A percentile compares a stretch with the other conserved stretches of the same genome.
Conservation (phyloP, 2,113 vertebrate genomes). For the Macquaria australasica region DNA sequence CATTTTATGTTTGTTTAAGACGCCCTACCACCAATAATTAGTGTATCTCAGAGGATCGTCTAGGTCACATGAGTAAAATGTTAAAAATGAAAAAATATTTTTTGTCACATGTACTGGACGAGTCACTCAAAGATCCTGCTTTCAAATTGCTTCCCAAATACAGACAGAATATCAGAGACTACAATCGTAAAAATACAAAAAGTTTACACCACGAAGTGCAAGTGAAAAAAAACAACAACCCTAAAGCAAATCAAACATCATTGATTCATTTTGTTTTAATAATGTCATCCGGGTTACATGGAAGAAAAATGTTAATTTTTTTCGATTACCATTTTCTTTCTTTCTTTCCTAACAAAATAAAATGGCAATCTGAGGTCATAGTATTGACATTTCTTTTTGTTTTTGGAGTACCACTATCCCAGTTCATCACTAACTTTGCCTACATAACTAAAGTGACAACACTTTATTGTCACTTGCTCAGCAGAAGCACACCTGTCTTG, state of each 20-base stretch:
- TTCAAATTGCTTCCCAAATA: no score
- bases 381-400: background rate
- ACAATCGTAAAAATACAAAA: background rate
- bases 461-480: no score
- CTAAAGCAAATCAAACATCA: no score
- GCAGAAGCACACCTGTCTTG: no score
- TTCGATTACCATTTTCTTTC: no score
- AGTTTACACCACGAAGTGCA: background rate
- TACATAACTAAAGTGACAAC: no score
- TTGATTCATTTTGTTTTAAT: no score
- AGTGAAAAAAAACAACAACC: no score
- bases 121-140: background rate
- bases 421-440: no score
- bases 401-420: no score
- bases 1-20: background rate
- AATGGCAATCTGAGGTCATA: background rate
- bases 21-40: background rate
- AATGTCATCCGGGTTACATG: background rate
- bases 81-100: no score
- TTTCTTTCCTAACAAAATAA: background rate
- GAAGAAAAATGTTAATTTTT: no score
- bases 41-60: background rate
- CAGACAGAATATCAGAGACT: background rate
- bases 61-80: background rate
- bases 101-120: background rate